A percentile compares a stretch with the other conserved stretches of the same genome.
Evolutionary conservation across 1,140 invertebrate genomes (phyloP).

Genomic region (Theocolax elegans): DNA sequence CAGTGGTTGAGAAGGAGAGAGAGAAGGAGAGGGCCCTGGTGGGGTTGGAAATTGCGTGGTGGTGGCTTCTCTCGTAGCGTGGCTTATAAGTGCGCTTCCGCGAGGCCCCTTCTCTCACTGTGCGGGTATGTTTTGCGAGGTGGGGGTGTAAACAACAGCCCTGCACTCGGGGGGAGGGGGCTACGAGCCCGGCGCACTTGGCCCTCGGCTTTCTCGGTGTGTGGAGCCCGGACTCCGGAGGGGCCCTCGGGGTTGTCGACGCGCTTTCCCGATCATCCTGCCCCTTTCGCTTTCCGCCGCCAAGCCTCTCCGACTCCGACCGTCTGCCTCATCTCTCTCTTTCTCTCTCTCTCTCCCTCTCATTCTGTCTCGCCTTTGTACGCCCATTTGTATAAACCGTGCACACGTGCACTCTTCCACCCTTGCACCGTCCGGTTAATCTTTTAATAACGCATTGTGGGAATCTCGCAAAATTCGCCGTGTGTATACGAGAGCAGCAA

Average conservation of each 20-base stretch:
- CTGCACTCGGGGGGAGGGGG: conserved; percentile 41
- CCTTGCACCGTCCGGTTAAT: no score
- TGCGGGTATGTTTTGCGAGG: conserved; percentile 55
- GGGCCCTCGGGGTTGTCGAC: no score
- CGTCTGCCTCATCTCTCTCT: conserved; percentile 47
- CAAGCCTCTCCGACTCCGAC: conserved; percentile 17
- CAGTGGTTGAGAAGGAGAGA: conserved; percentile 64
- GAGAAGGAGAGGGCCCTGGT: conserved; percentile 51
- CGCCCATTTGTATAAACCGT: no score
- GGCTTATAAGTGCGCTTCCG: conserved; percentile 24
- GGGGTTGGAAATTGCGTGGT: conserved; percentile 69
- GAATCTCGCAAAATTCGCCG: no score
- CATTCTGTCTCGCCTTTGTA: conserved; percentile 35
- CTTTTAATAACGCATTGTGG: no score
- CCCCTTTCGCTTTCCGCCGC: neutral
- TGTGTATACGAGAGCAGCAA: no score
- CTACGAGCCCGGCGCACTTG: no score
- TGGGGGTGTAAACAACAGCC: conserved; percentile 67
- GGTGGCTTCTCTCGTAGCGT: conserved; percentile 55
- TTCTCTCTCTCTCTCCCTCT: conserved; percentile 35
- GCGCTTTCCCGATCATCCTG: neutral
- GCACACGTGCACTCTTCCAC: no score
- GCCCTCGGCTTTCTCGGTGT: conserved; percentile 1
- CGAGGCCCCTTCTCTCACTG: conserved; percentile 56
- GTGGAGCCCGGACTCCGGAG: conserved; percentile 37